Evolutionary conservation across 2,888 invertebrate genomes (phyloP).

Genomic region (Drosophila planitibia): DNA sequence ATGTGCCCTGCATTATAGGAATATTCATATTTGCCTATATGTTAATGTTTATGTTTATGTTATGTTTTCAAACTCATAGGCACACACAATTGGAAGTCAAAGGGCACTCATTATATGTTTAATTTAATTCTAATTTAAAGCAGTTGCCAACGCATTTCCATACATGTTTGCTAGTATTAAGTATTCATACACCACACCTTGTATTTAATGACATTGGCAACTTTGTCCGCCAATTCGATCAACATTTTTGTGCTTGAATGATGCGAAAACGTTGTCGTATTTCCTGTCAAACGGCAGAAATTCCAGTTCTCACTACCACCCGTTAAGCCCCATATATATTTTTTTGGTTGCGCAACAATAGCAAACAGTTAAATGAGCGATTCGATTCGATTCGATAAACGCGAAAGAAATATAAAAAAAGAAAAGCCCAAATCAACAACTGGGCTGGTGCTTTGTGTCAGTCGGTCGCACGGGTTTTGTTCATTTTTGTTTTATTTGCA

Average conservation of each 20-base stretch:
- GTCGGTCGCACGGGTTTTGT: conserved; percentile 42
- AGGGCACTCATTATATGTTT: neutral
- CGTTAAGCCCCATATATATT: neutral
- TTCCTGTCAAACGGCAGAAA: conserved; percentile 45
- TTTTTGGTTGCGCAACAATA: conserved; percentile 25
- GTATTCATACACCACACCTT: conserved; percentile 52
- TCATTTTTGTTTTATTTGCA: conserved; percentile 31
- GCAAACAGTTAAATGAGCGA: conserved; percentile 50
- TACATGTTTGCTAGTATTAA: conserved; percentile 13
- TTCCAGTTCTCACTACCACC: neutral
- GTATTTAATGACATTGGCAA: conserved; percentile 16
- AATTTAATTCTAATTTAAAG: neutral
- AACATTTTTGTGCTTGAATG: conserved; percentile 52
- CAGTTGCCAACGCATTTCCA: neutral
- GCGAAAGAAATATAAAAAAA: conserved; percentile 1
- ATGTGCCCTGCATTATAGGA: neutral
- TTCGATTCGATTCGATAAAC: conserved; percentile 29
- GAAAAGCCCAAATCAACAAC: conserved; percentile 32
- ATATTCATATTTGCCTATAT: neutral
- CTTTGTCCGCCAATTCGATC: conserved; percentile 7
- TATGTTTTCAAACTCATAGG: neutral
- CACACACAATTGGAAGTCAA: neutral
- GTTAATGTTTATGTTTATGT: neutral
- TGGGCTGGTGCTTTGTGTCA: conserved; percentile 33
- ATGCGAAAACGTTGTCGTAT: conserved; percentile 66